Conservation (phyloP, 2,113 vertebrate genomes). For the Atherinomorus stipes region DNA sequence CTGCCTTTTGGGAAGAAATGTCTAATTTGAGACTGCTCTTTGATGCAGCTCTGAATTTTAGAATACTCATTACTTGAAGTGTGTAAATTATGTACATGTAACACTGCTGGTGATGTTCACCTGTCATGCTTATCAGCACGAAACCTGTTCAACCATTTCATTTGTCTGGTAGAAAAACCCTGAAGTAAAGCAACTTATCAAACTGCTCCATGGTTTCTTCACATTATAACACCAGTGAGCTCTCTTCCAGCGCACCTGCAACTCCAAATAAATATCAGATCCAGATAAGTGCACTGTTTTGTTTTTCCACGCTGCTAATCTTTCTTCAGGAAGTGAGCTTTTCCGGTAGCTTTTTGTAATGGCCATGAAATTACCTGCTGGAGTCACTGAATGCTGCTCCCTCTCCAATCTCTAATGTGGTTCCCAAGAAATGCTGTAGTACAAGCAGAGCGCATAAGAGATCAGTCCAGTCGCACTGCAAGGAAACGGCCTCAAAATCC, state of each 20-base stretch:
- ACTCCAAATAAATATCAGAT: slow-evolving; percentile 43
- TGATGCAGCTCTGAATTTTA: slow-evolving; percentile 47
- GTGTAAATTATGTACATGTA: neutral
- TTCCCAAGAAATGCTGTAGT: slow-evolving; percentile 1
- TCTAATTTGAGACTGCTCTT: slow-evolving; percentile 54
- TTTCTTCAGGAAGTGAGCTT: slow-evolving; percentile 63
- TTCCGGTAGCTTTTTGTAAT: slow-evolving; percentile 48
- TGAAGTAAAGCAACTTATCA: slow-evolving; percentile 16
- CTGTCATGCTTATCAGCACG: slow-evolving; percentile 35
- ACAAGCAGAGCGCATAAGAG: slow-evolving; percentile 7
- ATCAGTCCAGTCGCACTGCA: neutral
- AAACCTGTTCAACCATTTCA: slow-evolving; percentile 24
- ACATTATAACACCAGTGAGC: slow-evolving; percentile 15
- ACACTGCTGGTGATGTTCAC: slow-evolving; percentile 39
- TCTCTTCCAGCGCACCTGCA: neutral
- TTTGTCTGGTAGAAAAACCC: slow-evolving; percentile 40
- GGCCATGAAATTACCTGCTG: slow-evolving; percentile 68
- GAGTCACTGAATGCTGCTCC: slow-evolving; percentile 5
- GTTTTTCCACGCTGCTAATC: slow-evolving; percentile 64
- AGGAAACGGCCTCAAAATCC: too few species aligned
- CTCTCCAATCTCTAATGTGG: slow-evolving; percentile 12
- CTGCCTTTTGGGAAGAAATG: slow-evolving; percentile 40
- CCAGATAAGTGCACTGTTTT: slow-evolving; percentile 63
- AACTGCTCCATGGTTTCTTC: slow-evolving; percentile 20
- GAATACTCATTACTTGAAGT: slow-evolving; percentile 1